A percentile compares a stretch with the other conserved stretches of the same genome.
Evolutionary conservation across 1,140 invertebrate species (phyloP).

Genomic region (Bombus balteatus): DNA sequence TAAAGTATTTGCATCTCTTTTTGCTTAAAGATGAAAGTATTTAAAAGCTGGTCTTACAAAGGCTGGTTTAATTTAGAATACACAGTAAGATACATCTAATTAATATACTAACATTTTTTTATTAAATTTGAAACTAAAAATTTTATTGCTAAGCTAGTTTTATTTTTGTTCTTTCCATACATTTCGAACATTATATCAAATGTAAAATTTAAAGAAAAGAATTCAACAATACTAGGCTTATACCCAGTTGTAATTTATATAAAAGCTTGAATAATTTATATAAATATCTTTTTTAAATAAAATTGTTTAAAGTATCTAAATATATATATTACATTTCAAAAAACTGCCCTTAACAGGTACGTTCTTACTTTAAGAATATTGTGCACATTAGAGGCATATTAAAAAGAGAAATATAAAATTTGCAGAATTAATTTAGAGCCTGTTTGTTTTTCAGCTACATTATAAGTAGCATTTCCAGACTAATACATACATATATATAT

Average conservation of each 20-base stretch:
- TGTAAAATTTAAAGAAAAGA: constrained; percentile 12
- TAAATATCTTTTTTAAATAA: constrained; percentile 38
- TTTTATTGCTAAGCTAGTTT: background rate
- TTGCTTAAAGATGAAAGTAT: background rate
- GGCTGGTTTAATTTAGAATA: constrained; percentile 2
- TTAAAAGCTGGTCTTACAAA: constrained; percentile 1
- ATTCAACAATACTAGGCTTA: background rate
- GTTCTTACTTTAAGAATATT: constrained; percentile 44
- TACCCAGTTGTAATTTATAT: constrained; percentile 40
- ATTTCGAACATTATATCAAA: background rate
- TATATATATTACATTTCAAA: constrained; percentile 29
- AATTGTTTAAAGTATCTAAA: constrained; percentile 24
- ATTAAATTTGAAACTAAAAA: constrained; percentile 10
- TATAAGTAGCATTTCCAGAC: constrained; percentile 28
- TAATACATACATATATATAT: background rate
- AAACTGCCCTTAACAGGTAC: constrained; percentile 49
- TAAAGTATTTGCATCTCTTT: constrained; percentile 16
- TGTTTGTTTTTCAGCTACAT: constrained; percentile 4
- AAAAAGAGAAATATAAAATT: constrained; percentile 42
- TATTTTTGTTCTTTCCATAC: background rate
- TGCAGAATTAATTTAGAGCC: constrained; percentile 32
- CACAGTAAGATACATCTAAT: background rate
- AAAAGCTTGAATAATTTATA: constrained; percentile 49
- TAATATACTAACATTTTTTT: background rate
- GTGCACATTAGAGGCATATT: constrained; percentile 39